Evolutionary conservation across 2,797 vertebrate genomes (phyloP), one percentile per base, ranked within the genome.

Genomic region (Lacerta viridis): DNA sequence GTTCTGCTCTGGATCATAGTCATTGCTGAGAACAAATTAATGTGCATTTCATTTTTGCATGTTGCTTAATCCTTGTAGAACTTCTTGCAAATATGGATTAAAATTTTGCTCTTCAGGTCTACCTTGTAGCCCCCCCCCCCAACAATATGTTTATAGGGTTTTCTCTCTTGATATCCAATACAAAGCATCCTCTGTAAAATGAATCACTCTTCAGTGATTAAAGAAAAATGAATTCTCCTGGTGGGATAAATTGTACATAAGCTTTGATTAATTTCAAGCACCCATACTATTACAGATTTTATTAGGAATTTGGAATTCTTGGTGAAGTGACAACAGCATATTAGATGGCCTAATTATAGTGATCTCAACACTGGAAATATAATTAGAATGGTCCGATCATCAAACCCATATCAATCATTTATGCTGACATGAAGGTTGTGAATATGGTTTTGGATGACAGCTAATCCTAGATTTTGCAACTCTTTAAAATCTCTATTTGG

Each of bases 341-440:
- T 90, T 68, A 75, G 61, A 85, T 69, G 36, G 64, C 87, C 87
- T 77, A 89, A 93, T 93, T 91, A 88, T 43, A 20, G 84, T 89
- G 83, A 91, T 91, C 82, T 68, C 20, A 92, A 92, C 46, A 80
- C 36, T 91, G 3, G 69, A 69, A 91, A 94, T 55, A 80, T 90
- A 94, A 91, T 87, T 94, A 89, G 80, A 94, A 91, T 50, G 64
- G 77, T 90, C 10, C 15, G 90, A 74, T 87, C 71, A 81, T 90
- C 83, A 59, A 84, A 46, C 84, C 92, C 66, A 39, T 83, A 91
- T 93, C 71, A 91, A 50, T 78, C 76, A 89, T 82, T 92, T 93
- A 25, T 66, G 87, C 0, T 89, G 55, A 89, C 71, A 76, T 66
- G 90, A 91, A 86, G 80, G 46, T 2, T 50, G 92, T 68, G 91